Evolutionary conservation across 2,113 vertebrate species (phyloP), one percentile per base, ranked within the genome.

Genomic region (Ceyx margarethae): DNA sequence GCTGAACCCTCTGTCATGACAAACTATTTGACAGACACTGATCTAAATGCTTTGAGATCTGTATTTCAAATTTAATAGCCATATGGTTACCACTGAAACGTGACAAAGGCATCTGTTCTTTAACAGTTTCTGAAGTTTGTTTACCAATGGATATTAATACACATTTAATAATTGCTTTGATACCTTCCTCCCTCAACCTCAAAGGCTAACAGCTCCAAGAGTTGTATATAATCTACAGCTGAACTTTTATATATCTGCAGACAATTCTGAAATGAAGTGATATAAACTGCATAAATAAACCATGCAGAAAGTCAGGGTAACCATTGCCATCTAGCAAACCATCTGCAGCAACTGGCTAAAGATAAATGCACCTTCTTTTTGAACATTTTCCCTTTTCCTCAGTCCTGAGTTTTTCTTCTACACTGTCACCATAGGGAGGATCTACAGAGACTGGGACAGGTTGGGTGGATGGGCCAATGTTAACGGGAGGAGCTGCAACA

Each of bases 41-140:
- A 93, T 89, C 50, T 79, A 93, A 90, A 86, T 76, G 74, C 66
- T 80, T 79, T 79, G 73, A 61, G 80, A 93, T 89, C 68, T 65
- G 58, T 86, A 79, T 2, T 75, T 89, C 73, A 76, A 45, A 72
- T 6, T 46, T 58, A 86, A 89, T 25, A 65, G 69, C 80, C 92
- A 89, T 65, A 84, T 87, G 89, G 81, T 81, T 75, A 53, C 77
- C 69, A 84, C 0, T 42, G 69, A 91, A 88, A 95, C 0, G 1
- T 76, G 61, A 65, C 73, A 94, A 88, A 94, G 45, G 54, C 82
- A 88, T 79, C 85, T 93, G 82, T 35, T 95, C 61, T 57, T 64
- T 33, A 89, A 84, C 65, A 86, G 48, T 51, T 76, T 82, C 60
- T 90, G 66, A 84, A 83, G 69, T 72, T 86, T 94, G 57, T 71